These are phyloP conservation scores for Pollenia amentaria DNA, from an alignment of 2,888 invertebrate genomes.

Conservation along the genomic window DNA sequence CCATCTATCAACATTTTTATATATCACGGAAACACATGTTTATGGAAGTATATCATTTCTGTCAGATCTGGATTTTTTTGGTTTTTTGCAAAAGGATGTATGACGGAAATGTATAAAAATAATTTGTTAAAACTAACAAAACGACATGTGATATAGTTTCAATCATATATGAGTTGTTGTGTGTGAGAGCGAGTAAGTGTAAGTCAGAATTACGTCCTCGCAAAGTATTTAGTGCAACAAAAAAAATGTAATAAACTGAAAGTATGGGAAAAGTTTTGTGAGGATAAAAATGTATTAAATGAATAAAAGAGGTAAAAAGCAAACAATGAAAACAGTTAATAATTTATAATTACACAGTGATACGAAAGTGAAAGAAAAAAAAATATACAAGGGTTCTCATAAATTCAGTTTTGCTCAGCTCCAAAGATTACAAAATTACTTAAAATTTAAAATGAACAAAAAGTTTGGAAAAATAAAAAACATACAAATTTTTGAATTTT, in stretches of 20 bases:
- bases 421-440: too few relatives aligned
- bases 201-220: slow-evolving; percentile 13
- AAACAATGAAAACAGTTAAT: slow-evolving; percentile 32
- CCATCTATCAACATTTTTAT: slow-evolving; percentile 35
- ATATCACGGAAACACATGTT: slow-evolving; percentile 57
- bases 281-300: slow-evolving; percentile 5
- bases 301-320: slow-evolving; percentile 31
- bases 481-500: too few relatives aligned
- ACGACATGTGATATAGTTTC: slow-evolving; percentile 16
- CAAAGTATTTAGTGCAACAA: slow-evolving; percentile 16
- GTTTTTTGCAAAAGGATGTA: slow-evolving; percentile 43
- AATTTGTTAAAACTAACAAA: slow-evolving; percentile 71
- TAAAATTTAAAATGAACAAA: too few relatives aligned
- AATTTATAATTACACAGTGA: neutral
- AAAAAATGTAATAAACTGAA: slow-evolving; percentile 37
- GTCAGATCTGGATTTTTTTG: slow-evolving; percentile 40
- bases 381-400: too few relatives aligned
- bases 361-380: neutral
- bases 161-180: neutral
- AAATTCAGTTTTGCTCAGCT: too few relatives aligned
- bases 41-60: slow-evolving; percentile 62
- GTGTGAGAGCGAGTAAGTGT: too few relatives aligned
- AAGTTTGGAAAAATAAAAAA: too few relatives aligned
- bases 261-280: slow-evolving; percentile 54
- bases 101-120: slow-evolving; percentile 67